Evolutionary conservation across 2,797 vertebrate species (phyloP), one percentile per base, ranked within the genome.

Genomic region (Melanotaenia boesemani): DNA sequence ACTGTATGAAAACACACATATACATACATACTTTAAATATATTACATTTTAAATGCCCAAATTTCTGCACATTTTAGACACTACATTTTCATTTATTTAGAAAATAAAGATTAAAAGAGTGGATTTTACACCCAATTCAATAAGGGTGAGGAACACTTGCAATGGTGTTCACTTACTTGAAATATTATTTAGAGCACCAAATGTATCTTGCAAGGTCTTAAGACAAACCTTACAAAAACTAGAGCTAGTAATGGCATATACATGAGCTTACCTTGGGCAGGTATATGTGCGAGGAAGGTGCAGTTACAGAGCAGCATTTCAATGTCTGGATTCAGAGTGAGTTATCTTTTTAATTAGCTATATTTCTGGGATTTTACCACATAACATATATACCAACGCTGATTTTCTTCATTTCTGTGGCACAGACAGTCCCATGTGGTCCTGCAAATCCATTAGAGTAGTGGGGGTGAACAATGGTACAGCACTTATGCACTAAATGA

Each of bases 401-500:
- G 13, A 39, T 22, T 60, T 63, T 74, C 39, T 74, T 72, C 57
- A 76, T 70, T 63, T 16, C 84, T 67, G 60, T 37, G 28, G 65
- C 60, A 61, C 46, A 76, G 52, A 76, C 46, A 62, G 62, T 76
- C 57, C 30, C 52, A 63, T 63, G 72, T 82, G 79, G 83, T 71
- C 65, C 48, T 10, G 52, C 16, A 61, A 54, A 67, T 83, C 70
- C 67, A 69, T 72, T 62, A 69, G 55, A 85, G 74, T 57, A 62
- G 73, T 11, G n/a, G 61, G 24, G 36, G 70, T 65, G 81, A 82
- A 78, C 56, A 80, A 65, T 63, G 76, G 56, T 72, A 71, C 37
- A 58, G 41, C 70, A 62, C 69, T 84, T 82, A 77, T 74, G 74
- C 67, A 56, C 60, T 68, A 73, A 72, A 82, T 26, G 46, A 63